These are phyloP conservation scores for Syrmaticus mikado DNA, from an alignment of 2,113 vertebrate species.

Conservation along the genomic window DNA sequence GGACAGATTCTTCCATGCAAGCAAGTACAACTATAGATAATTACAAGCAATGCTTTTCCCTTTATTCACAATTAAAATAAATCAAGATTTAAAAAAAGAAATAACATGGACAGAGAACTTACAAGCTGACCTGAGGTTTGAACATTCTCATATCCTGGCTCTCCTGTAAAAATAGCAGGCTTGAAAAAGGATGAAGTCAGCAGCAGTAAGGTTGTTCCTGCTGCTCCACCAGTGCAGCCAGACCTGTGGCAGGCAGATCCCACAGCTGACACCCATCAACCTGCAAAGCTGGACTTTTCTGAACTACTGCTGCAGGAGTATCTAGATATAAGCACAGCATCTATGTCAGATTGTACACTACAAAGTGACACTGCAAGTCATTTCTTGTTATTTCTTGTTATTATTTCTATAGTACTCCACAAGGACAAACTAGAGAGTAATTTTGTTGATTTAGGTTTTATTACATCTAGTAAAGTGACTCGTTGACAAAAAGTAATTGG, in stretches of 20 bases:
- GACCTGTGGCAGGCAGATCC: neutral
- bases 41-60: neutral
- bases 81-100: neutral
- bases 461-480: neutral
- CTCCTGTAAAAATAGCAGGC: neutral
- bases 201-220: neutral
- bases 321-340: neutral
- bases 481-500: neutral
- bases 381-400: neutral
- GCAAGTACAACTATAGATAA: neutral
- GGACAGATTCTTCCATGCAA: neutral
- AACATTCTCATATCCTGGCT: neutral
- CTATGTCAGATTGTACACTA: neutral
- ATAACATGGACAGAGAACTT: neutral
- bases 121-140: neutral
- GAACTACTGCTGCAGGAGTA: neutral
- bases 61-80: neutral
- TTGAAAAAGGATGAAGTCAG: neutral
- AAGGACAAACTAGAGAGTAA: neutral
- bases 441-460: neutral
- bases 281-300: neutral
- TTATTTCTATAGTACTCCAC: neutral
- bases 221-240: neutral
- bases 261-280: neutral
- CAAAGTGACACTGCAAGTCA: neutral